phyloP scores from a whole-genome alignment of 2,888 invertebrate genomes.

The Caenorhabditis sp. region DNA sequence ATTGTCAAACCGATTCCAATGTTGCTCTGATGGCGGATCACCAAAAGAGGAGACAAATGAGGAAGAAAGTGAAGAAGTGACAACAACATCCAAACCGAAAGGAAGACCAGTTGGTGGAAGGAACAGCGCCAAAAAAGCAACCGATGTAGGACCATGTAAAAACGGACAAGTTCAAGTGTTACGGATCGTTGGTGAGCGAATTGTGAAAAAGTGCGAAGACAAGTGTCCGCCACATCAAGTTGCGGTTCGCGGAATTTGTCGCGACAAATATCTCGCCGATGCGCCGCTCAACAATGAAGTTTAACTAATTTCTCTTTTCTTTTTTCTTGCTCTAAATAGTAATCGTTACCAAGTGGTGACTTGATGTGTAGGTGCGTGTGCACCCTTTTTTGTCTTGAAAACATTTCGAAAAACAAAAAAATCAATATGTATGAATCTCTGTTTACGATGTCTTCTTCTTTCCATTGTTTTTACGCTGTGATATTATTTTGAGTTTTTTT shows the following conservation, averaged over 20 bases:
- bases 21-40: conserved; percentile 25
- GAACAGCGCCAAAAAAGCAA: conserved; percentile 1
- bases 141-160: conserved; percentile 57
- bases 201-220: conserved; percentile 67
- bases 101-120: conserved; percentile 34
- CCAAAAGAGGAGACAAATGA: conserved; percentile 11
- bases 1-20: conserved; percentile 39
- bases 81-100: conserved; percentile 3
- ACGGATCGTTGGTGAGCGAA: conserved; percentile 63
- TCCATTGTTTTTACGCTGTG: too few species aligned
- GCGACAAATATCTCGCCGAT: conserved; percentile 57
- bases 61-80: conserved; percentile 17
- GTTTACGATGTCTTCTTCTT: too few species aligned
- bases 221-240: conserved; percentile 66
- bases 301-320: conserved; percentile 8
- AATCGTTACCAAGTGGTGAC: conserved; percentile 42
- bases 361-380: conserved; percentile 39
- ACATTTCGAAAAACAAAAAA: too few species aligned
- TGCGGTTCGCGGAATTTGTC: conserved; percentile 66
- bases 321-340: conserved; percentile 12
- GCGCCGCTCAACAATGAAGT: conserved; percentile 43
- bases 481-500: too few species aligned
- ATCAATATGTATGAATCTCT: too few species aligned
- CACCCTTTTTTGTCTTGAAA: conserved; percentile 20
- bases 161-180: conserved; percentile 65